Percentiles rank a stretch among this genome's conserved stretches.
Evolutionary conservation across 2,888 invertebrate species (phyloP).

Genomic region (Neuroscelio doddi): DNA sequence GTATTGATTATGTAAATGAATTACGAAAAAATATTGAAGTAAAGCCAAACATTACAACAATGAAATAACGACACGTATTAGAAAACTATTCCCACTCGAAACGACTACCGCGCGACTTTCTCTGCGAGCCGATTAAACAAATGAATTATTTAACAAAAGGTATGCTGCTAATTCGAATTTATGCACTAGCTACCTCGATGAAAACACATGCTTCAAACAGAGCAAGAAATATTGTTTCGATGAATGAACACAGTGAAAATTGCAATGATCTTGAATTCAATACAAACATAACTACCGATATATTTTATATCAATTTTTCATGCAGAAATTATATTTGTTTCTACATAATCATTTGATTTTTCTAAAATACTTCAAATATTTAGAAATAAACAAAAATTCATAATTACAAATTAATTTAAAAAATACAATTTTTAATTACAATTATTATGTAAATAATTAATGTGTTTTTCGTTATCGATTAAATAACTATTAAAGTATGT

Average conservation of each 20-base stretch:
- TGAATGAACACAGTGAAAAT: slow-evolving; percentile 28
- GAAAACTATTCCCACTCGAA: slow-evolving; percentile 47
- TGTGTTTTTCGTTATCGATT: not conserved
- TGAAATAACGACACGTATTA: slow-evolving; percentile 43
- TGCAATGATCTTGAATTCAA: too few relatives aligned
- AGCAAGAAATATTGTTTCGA: slow-evolving; percentile 23
- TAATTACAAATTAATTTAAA: too few relatives aligned
- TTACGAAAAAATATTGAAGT: slow-evolving; percentile 9
- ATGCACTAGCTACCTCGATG: slow-evolving; percentile 26
- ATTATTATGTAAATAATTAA: not conserved
- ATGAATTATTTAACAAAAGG: slow-evolving; percentile 55
- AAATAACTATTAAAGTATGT: not conserved
- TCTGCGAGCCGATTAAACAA: slow-evolving; percentile 53
- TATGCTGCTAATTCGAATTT: slow-evolving; percentile 30
- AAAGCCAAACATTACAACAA: slow-evolving; percentile 16
- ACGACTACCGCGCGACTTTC: slow-evolving; percentile 51
- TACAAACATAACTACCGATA: too few relatives aligned
- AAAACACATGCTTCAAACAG: slow-evolving; percentile 30
- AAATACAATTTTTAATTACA: too few relatives aligned
- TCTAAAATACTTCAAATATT: too few relatives aligned
- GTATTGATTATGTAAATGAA: too few relatives aligned
- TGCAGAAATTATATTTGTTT: too few relatives aligned
- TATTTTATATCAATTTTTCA: too few relatives aligned
- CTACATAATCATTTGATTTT: too few relatives aligned
- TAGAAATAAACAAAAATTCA: too few relatives aligned